phyloP scores from a whole-genome alignment of 92 coral and sea anemone genomes.

The Diadumene lineata region DNA sequence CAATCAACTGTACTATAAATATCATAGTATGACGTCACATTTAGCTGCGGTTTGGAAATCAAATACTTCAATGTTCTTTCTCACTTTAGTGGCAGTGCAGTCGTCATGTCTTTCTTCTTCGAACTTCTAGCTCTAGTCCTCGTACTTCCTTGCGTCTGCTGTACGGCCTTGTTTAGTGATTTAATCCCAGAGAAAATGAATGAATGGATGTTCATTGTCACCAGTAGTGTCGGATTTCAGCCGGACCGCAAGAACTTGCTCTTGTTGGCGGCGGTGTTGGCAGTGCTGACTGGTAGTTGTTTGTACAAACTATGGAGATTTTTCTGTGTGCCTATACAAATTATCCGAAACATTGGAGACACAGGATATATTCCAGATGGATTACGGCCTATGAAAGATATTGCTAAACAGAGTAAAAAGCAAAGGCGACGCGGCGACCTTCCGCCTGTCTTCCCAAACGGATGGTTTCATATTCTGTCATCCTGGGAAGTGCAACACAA shows the following conservation, averaged over 20 bases:
- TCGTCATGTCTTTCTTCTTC: background rate
- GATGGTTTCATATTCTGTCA: slow-evolving; percentile 80
- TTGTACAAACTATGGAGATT: slow-evolving; percentile 58
- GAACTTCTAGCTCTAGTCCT: background rate
- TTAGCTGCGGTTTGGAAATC: background rate
- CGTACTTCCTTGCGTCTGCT: background rate
- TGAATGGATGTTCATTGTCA: background rate
- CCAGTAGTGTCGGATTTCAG: slow-evolving; percentile 1
- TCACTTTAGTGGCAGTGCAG: background rate
- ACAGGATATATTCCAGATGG: slow-evolving; percentile 74
- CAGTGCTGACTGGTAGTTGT: slow-evolving; percentile 23
- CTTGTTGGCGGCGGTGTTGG: slow-evolving; percentile 20
- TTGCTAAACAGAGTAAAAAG: slow-evolving; percentile 62
- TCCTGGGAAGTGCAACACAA: slow-evolving; percentile 70
- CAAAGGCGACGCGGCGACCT: slow-evolving; percentile 63
- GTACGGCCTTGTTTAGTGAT: background rate
- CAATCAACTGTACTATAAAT: background rate
- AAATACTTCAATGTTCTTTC: background rate
- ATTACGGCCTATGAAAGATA: slow-evolving; percentile 54
- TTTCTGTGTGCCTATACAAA: slow-evolving; percentile 63
- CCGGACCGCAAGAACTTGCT: background rate
- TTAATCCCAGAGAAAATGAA: slow-evolving; percentile 2
- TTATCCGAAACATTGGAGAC: slow-evolving; percentile 64
- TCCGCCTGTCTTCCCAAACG: slow-evolving; percentile 95
- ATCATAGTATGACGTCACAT: background rate